Percentiles rank a stretch among this genome's conserved stretches.
Evolutionary conservation across 30 jellyfish, hydroid and myxozoan genomes (phyloP).

Genomic region (Rhopilema esculentum): DNA sequence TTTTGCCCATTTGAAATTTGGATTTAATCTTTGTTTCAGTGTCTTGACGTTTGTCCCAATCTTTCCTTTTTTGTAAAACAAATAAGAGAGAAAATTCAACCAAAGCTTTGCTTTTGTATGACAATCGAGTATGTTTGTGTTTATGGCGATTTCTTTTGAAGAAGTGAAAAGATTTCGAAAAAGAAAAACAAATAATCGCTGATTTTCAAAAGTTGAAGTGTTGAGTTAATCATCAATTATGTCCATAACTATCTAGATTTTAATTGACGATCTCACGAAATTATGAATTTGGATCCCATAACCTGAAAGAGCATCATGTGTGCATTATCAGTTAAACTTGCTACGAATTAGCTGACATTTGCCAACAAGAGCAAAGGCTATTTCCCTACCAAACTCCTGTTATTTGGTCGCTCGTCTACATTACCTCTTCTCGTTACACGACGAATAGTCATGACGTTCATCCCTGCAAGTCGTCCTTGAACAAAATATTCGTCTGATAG

Average conservation of each 20-base stretch:
- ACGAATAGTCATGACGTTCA: constrained; percentile 72
- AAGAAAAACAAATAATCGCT: too few relatives aligned
- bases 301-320: too few relatives aligned
- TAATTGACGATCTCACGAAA: too few relatives aligned
- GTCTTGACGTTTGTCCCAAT: constrained; percentile 51
- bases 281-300: too few relatives aligned
- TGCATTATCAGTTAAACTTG: not conserved
- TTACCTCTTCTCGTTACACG: constrained; percentile 65
- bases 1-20: constrained; percentile 53
- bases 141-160: not conserved
- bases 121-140: not conserved
- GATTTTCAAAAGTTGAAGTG: too few relatives aligned
- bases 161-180: too few relatives aligned
- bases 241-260: too few relatives aligned
- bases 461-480: constrained; percentile 82
- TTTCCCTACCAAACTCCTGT: too few relatives aligned
- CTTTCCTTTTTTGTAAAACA: constrained; percentile 1
- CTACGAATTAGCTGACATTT: too few relatives aligned
- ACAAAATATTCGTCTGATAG: constrained; percentile 68
- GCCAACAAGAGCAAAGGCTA: not conserved
- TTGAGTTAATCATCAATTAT: too few relatives aligned
- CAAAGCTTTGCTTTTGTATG: too few relatives aligned
- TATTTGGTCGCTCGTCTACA: not conserved
- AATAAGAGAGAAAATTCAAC: too few relatives aligned
- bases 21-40: constrained; percentile 49